Conservation (phyloP, 2,888 invertebrate genomes). For the Conops quadrifasciatus region DNA sequence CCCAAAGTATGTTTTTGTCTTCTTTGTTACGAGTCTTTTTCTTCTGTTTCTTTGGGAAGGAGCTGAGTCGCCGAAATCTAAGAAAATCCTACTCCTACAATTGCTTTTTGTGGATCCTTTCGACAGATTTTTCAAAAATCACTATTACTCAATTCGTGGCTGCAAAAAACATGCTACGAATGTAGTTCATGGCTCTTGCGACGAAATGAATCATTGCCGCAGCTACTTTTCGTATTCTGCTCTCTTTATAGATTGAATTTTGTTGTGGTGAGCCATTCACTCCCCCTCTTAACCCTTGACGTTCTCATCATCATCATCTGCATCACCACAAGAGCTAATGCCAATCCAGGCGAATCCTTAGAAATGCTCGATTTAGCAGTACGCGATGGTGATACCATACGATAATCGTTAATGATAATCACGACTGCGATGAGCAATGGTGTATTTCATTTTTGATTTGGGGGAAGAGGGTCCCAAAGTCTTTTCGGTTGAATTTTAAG, state of each 20-base stretch:
- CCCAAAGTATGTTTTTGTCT: no score
- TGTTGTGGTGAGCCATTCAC: background rate
- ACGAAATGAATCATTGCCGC: slow-evolving; percentile 16
- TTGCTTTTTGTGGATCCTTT: background rate
- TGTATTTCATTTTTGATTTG: no score
- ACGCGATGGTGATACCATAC: no score
- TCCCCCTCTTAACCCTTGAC: background rate
- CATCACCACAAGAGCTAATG: background rate
- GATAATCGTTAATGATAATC: no score
- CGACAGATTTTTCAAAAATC: background rate
- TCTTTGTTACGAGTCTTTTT: no score
- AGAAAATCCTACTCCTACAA: no score
- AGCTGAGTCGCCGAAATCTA: no score
- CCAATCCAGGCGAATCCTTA: background rate
- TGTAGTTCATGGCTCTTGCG: slow-evolving; percentile 7
- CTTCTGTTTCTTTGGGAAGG: no score
- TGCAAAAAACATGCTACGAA: background rate
- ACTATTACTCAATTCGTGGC: background rate
- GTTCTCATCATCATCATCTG: background rate
- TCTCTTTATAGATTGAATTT: background rate
- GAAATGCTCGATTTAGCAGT: background rate
- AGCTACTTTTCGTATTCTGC: background rate
- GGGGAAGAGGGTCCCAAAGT: no score
- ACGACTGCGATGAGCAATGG: no score
- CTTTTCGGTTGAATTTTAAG: no score